These are phyloP conservation scores for Folsomia manolachei DNA, from an alignment of 2,888 invertebrate genomes.

Conservation along the genomic window DNA sequence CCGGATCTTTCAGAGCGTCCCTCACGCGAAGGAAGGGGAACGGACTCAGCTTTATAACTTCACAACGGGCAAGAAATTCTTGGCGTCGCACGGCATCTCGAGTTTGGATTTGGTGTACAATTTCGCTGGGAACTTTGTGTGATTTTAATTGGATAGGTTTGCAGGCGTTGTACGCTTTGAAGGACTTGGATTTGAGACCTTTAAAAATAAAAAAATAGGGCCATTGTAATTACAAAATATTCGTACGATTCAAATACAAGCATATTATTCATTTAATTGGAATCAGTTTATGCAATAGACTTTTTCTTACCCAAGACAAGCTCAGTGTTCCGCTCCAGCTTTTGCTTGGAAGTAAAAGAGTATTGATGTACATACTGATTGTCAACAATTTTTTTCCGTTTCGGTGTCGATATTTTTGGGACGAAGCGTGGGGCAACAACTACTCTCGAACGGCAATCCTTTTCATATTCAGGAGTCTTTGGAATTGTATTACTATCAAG, in stretches of 20 bases:
- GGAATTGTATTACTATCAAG: not conserved
- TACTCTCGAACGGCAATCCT: not conserved
- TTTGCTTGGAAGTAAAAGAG: not conserved
- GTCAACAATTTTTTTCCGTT: not conserved
- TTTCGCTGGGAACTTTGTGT: not conserved
- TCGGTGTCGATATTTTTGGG: not conserved
- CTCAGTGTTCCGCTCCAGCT: not conserved
- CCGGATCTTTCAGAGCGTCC: too few relatives aligned
- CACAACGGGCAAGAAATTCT: too few relatives aligned
- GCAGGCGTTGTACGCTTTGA: not conserved
- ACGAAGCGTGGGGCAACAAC: not conserved
- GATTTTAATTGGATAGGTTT: not conserved
- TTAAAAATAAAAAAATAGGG: not conserved
- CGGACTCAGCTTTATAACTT: too few relatives aligned
- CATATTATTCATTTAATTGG: too few relatives aligned
- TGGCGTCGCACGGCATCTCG: too few relatives aligned
- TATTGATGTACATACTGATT: slow-evolving; percentile 7
- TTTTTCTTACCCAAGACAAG: slow-evolving; percentile 7
- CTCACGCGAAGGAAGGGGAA: too few relatives aligned
- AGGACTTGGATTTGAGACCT: not conserved
- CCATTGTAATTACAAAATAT: not conserved
- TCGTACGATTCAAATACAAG: too few relatives aligned
- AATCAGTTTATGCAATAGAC: too few relatives aligned
- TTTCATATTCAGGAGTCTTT: not conserved
- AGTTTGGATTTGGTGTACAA: not conserved